Percentiles rank a stretch among this genome's conserved stretches.
These are phyloP conservation scores for Drosophila carrolli DNA, from an alignment of 1,140 invertebrate genomes.

Conservation along the genomic window DNA sequence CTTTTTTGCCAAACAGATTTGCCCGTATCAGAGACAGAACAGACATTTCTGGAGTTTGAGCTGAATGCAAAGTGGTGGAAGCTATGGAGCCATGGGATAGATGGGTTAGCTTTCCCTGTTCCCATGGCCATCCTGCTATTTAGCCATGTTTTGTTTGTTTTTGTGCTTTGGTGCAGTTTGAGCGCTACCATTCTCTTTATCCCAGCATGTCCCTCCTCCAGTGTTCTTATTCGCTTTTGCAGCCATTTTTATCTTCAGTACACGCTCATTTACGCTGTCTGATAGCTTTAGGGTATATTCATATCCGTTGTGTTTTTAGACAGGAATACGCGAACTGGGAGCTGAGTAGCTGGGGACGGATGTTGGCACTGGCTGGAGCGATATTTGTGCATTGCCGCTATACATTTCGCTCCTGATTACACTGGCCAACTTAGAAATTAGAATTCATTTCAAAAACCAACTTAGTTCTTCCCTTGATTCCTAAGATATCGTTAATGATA, in stretches of 20 bases:
- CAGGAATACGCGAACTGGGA: slow-evolving; percentile 34
- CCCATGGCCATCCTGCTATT: slow-evolving; percentile 56
- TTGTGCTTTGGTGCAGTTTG: slow-evolving; percentile 51
- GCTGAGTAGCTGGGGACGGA: slow-evolving; percentile 30
- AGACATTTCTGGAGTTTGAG: slow-evolving; percentile 47
- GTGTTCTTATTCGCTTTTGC: slow-evolving; percentile 34
- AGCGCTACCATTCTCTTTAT: slow-evolving; percentile 14
- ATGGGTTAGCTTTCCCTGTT: slow-evolving; percentile 18
- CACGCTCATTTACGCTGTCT: slow-evolving; percentile 81
- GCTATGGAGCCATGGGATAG: slow-evolving; percentile 5
- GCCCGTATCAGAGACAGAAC: slow-evolving; percentile 53
- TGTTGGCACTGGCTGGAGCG: slow-evolving; percentile 4
- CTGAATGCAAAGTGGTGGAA: slow-evolving; percentile 25
- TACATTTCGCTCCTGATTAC: slow-evolving; percentile 40
- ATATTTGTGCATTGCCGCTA: slow-evolving; percentile 32
- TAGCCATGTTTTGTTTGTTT: slow-evolving; percentile 76
- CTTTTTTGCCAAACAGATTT: slow-evolving; percentile 66
- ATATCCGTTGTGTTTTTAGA: slow-evolving; percentile 74
- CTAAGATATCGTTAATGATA: too few relatives aligned
- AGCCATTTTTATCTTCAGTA: slow-evolving; percentile 74
- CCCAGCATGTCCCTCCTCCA: slow-evolving; percentile 11
- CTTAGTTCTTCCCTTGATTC: too few relatives aligned
- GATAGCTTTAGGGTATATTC: slow-evolving; percentile 77
- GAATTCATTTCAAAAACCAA: background rate
- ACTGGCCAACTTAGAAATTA: slow-evolving; percentile 11